Conservation (phyloP, 2,888 invertebrate genomes). For the Latrodectus elegans region DNA sequence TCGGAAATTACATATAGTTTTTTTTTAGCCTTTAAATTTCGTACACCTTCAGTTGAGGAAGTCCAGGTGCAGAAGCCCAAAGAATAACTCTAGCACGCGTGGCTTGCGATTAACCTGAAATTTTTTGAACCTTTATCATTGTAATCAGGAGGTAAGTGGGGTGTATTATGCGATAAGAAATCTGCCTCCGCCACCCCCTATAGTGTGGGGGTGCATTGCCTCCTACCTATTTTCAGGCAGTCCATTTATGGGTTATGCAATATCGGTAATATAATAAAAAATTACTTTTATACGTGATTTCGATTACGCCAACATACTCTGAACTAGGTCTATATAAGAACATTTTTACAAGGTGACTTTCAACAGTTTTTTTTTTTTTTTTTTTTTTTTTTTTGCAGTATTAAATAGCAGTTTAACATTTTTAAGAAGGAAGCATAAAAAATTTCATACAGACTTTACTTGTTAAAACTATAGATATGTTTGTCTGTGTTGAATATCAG, state of each 20-base stretch:
- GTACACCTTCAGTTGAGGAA: slow-evolving; percentile 6
- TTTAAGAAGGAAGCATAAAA: too few relatives aligned
- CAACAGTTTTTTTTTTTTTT: too few relatives aligned
- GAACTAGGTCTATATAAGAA: neutral
- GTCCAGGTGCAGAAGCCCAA: slow-evolving; percentile 36
- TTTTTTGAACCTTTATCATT: slow-evolving; percentile 15
- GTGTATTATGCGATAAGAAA: slow-evolving; percentile 19
- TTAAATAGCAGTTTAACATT: too few relatives aligned
- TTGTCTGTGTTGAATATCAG: too few relatives aligned
- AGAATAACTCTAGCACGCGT: slow-evolving; percentile 35
- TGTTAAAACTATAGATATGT: too few relatives aligned
- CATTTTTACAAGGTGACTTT: too few relatives aligned
- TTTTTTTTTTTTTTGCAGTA: too few relatives aligned
- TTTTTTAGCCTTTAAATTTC: neutral
- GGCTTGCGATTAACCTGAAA: slow-evolving; percentile 56
- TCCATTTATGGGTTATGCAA: neutral
- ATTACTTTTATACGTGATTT: neutral
- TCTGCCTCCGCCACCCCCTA: slow-evolving; percentile 32
- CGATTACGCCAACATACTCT: neutral
- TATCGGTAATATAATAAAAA: neutral
- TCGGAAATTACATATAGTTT: slow-evolving; percentile 38
- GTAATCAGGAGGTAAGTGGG: neutral
- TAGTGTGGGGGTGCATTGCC: slow-evolving; percentile 46
- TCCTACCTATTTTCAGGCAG: neutral
- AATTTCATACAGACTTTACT: too few relatives aligned